Percentiles rank a stretch among this genome's conserved stretches.
Evolutionary conservation across 2,888 invertebrate species (phyloP).

Genomic region (Strigamia transsilvanica): DNA sequence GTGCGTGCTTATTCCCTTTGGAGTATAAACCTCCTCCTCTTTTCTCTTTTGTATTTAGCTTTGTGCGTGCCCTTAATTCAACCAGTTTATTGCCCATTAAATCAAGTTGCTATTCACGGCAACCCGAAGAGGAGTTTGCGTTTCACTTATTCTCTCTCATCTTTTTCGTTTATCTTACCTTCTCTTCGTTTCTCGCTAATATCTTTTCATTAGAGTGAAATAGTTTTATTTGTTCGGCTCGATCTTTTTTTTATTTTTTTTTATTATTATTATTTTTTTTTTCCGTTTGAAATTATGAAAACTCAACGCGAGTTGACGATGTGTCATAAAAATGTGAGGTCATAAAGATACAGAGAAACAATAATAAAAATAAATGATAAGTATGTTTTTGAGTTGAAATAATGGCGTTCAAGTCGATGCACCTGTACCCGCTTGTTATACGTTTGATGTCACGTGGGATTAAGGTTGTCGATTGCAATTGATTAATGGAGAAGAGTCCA

Average conservation of each 20-base stretch:
- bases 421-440: constrained; percentile 27
- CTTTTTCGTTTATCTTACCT: constrained; percentile 43
- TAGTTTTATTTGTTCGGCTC: constrained; percentile 38
- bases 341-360: constrained; percentile 17
- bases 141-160: constrained; percentile 29
- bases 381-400: constrained; percentile 31
- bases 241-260: background rate
- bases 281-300: background rate
- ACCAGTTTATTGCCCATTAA: constrained; percentile 55
- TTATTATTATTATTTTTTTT: background rate
- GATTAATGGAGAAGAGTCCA: constrained; percentile 44
- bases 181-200: constrained; percentile 47
- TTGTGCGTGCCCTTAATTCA: constrained; percentile 50
- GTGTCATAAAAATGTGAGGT: constrained; percentile 24
- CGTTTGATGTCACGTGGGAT: constrained; percentile 38
- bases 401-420: constrained; percentile 3
- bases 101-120: constrained; percentile 53
- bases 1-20: constrained; percentile 44
- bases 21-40: constrained; percentile 45
- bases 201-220: constrained; percentile 48
- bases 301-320: background rate
- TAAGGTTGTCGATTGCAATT: constrained; percentile 43
- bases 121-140: constrained; percentile 46
- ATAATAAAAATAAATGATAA: constrained; percentile 1
- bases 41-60: constrained; percentile 48